These are phyloP conservation scores for Neoascia interrupta DNA, from an alignment of 2,888 invertebrate species.

Conservation along the genomic window DNA sequence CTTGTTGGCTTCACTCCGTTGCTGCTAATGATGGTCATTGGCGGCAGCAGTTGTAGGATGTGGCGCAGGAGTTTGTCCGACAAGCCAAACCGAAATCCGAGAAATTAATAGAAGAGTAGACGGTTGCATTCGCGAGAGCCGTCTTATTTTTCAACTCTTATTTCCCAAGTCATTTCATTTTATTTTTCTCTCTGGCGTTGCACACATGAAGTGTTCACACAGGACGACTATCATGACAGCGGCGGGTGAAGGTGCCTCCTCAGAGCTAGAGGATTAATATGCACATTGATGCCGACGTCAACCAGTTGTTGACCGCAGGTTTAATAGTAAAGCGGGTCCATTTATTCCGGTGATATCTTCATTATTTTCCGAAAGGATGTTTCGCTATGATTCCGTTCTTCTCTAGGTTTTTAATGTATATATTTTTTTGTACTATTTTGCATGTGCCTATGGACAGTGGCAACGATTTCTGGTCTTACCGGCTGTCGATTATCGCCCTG, in stretches of 20 bases:
- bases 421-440: conserved; percentile 50
- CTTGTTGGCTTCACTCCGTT: conserved; percentile 20
- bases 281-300: conserved; percentile 69
- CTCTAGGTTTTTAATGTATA: no score
- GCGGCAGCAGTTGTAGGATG: conserved; percentile 1
- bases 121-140: no score
- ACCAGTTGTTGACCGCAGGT: conserved; percentile 58
- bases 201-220: conserved; percentile 53
- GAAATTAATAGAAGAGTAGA: conserved; percentile 54
- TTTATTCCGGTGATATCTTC: conserved; percentile 68
- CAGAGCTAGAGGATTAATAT: conserved; percentile 61
- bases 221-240: conserved; percentile 21
- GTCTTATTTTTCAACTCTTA: conserved; percentile 47
- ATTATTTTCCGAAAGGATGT: conserved; percentile 62
- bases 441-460: conserved; percentile 33
- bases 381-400: conserved; percentile 56
- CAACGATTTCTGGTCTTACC: conserved; percentile 37
- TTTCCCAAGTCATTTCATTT: conserved; percentile 24
- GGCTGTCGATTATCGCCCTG: conserved; percentile 26
- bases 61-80: conserved; percentile 1
- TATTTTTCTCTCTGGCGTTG: no score
- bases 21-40: conserved; percentile 54
- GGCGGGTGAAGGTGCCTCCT: no score
- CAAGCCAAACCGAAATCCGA: conserved; percentile 41
- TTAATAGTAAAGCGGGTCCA: conserved; percentile 65